Evolutionary conservation across 2,888 invertebrate species (phyloP), one percentile per base, ranked within the genome.

Genomic region (Dioctria linearis): DNA sequence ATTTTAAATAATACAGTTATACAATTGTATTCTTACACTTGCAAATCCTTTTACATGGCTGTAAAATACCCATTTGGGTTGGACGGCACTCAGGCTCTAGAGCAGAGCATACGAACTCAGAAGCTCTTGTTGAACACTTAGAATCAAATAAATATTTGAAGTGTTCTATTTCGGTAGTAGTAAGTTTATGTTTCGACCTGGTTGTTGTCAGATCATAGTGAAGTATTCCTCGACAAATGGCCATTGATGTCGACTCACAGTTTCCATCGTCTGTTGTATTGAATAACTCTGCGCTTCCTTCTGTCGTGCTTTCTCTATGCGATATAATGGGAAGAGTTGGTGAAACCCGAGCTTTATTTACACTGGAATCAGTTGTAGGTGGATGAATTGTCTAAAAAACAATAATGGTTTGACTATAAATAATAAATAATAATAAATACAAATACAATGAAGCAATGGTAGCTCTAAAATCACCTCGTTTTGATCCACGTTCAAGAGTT

Each of bases 11-110:
- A 13, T 11, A 59, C 4, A 13, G 4, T 25, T 59, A 25, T 25
- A 25, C 25, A 25, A 25, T 25, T 25, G 2, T 25, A 25, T 11
- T 25, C 83, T 80, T 86, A 93, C 93, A 91, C 91, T 91, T 92
- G 84, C 93, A 93, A 82, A 93, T 90, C 84, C 91, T 90, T 83
- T 92, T 90, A 85, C 93, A 94, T 0, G 93, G 93, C 84, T 91
- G 90, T 83, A 92, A 90, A n/a, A 91, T 88, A 5, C 90, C 90
- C 83, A 90, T 90, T 9, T 91, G 91, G 13, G 90, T 89, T 0
- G 92, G 92, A 81, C 91, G 91, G 86, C 93, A 94, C 84, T 93
- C 93, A 0, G 93, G 93, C 84, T 94, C 93, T 57, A 94, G 87
- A 9, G 92, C 88, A 2, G 92, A 90, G 84, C 93, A 94, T 13